These are phyloP conservation scores for Siniperca scherzeri DNA, from an alignment of 2,797 vertebrate genomes.

Conservation along the genomic window DNA sequence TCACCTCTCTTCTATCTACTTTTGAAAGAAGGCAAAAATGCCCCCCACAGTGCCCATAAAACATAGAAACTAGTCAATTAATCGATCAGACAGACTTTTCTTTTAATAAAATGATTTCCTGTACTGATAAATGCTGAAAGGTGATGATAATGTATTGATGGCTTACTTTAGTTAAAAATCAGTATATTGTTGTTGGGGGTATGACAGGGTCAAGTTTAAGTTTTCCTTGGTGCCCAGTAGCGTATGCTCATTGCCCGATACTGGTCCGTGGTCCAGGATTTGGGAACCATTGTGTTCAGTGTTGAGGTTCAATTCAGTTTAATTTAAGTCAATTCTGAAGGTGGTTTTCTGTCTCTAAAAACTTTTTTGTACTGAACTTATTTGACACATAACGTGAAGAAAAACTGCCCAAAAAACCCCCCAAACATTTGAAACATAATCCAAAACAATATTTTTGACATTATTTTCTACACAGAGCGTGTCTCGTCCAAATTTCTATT, in stretches of 20 bases:
- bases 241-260: background rate
- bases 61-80: background rate
- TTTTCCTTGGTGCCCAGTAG: background rate
- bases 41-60: background rate
- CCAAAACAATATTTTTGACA: background rate
- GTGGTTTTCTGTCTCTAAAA: background rate
- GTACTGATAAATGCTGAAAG: background rate
- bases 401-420: background rate
- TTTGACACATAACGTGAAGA: background rate
- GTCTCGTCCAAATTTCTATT: background rate
- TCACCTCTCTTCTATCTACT: background rate
- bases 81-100: background rate
- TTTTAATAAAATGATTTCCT: background rate
- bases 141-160: fast-evolving
- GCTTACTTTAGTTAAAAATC: background rate
- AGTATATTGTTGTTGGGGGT: background rate
- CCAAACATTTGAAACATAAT: background rate
- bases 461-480: background rate
- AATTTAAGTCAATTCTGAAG: background rate
- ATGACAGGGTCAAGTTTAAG: background rate
- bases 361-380: background rate
- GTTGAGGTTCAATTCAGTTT: background rate
- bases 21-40: background rate
- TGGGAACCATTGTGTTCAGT: background rate
- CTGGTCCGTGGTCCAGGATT: background rate